Base-by-base conservation (phyloP, 2,797 vertebrate species). In the Acipenser ruthenus region DNA sequence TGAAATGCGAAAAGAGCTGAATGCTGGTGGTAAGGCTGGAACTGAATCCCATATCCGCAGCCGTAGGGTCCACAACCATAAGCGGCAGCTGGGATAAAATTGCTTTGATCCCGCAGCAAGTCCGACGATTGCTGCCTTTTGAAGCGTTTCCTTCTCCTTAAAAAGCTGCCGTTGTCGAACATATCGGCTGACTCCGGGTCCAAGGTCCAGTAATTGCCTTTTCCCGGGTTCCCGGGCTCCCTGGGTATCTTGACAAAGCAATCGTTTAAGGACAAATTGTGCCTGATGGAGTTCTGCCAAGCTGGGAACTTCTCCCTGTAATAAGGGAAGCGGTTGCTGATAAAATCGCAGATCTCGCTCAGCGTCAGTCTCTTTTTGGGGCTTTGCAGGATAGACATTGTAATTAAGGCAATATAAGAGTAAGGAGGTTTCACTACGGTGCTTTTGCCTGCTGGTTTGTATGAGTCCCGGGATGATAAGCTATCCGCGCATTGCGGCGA, bases 401-500 rank as follows among this genome's bases (percentile, higher is more conserved):
- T 96, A 86, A 96, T 96, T 68, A 96, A 86, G 77, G 94, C 93
- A 79, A 96, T 96, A 88, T 95, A 95, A 2, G 94, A 97, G 88
- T 95, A 95, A 8, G 92, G 93, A 55, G 94, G 91, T 86, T 93
- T 95, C 80, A 95, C 93, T 82, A 91, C 87, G 23, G 91, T 84
- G 85, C 86, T 91, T 85, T 93, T 91, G 68, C 86, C 75, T 69
- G 81, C 78, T 63, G 90, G 81, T 75, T 88, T 89, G 87, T 85
- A 89, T 53, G 80, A 64, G 71, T 89, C 88, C 80, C 87, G 80
- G 9, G 84, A 76, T 0, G 80, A 72, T 7, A 89, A 79, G 78
- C 79, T 70, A 75, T 88, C 89, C 73, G 79, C 78, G 73, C 84
- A 82, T 66, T 80, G 74, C 69, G 87, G 81, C n/a, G 89, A 85